Conservation (phyloP, 2,113 vertebrate species). For the Bujurquina vittata region DNA sequence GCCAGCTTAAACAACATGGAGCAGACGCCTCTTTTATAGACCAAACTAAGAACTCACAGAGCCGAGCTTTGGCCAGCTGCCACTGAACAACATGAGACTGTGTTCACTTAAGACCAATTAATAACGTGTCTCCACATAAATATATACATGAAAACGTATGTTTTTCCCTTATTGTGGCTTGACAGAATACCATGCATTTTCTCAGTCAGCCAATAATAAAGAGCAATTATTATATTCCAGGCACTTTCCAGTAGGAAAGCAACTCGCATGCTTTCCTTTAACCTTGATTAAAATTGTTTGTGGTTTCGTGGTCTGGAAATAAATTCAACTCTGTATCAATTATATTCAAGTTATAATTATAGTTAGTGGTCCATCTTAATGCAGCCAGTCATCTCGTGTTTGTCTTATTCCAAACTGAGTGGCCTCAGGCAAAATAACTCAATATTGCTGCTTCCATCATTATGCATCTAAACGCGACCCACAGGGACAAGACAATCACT, state of each 20-base stretch:
- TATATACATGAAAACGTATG: not conserved
- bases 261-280: constrained; percentile 1
- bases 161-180: not conserved
- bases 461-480: constrained; percentile 16
- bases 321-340: constrained; percentile 12
- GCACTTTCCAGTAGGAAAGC: constrained; percentile 12
- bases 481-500: not conserved
- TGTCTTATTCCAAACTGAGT: constrained; percentile 14
- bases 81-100: not conserved
- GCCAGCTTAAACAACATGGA: constrained; percentile 27
- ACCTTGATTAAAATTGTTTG: constrained; percentile 1
- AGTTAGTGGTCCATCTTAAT: constrained; percentile 4
- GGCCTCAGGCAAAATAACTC: not conserved
- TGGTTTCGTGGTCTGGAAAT: constrained; percentile 29
- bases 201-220: not conserved
- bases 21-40: constrained; percentile 29
- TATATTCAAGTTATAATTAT: constrained; percentile 21
- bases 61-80: not conserved
- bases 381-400: not conserved
- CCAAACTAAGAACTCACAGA: constrained; percentile 12
- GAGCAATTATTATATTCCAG: not conserved
- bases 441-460: constrained; percentile 12
- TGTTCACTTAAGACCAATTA: not conserved
- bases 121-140: constrained; percentile 1
- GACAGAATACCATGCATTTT: not conserved